Conservation (phyloP, 2,888 invertebrate species). For the Drosophila bunnanda region DNA sequence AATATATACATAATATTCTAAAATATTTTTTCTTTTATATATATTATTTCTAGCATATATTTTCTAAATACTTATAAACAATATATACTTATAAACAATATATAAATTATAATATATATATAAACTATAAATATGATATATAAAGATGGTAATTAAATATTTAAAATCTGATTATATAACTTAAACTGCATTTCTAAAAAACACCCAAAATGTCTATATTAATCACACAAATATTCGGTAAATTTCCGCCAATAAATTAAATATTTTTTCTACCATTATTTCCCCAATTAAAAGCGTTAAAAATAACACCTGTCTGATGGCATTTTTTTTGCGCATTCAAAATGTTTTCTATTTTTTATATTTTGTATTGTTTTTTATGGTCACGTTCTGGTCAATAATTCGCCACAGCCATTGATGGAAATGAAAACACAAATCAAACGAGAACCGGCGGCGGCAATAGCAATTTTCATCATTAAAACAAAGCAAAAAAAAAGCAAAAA, state of each 20-base stretch:
- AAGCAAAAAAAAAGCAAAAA: not conserved
- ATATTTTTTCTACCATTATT: not conserved
- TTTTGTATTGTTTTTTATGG: not conserved
- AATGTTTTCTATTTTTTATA: not conserved
- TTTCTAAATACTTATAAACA: no score
- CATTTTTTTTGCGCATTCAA: slow-evolving; percentile 2
- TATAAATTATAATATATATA: no score
- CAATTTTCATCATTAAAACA: slow-evolving; percentile 56
- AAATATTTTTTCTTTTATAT: no score
- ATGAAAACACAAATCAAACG: slow-evolving; percentile 44
- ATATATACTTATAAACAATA: no score
- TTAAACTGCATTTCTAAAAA: no score
- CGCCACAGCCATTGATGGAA: slow-evolving; percentile 54
- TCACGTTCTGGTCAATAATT: slow-evolving; percentile 65
- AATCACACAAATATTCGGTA: not conserved
- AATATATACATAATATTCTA: no score
- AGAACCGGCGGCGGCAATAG: slow-evolving; percentile 1
- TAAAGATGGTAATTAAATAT: no score
- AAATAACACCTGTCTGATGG: not conserved
- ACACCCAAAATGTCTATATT: not conserved
- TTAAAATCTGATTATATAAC: no score
- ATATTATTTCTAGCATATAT: no score
- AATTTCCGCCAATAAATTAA: not conserved
- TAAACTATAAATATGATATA: no score
- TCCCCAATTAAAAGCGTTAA: not conserved